A percentile compares a stretch with the other conserved stretches of the same genome.
Evolutionary conservation across 1,140 invertebrate species (phyloP).

Genomic region (Agraylea sexmaculata): DNA sequence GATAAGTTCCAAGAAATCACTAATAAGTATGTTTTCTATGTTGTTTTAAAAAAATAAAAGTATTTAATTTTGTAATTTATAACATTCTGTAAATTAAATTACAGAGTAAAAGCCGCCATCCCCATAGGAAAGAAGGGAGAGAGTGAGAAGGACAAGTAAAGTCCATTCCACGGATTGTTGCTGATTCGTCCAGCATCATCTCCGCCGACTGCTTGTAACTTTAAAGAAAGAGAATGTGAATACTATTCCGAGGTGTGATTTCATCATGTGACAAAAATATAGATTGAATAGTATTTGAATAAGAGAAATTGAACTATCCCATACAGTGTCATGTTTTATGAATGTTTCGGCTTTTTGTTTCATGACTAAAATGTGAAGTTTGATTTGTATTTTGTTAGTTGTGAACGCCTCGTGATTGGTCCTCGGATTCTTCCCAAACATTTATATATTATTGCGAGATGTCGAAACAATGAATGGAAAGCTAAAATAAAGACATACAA

Average conservation of each 20-base stretch:
- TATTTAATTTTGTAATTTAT: conserved; percentile 3
- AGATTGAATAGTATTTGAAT: conserved; percentile 11
- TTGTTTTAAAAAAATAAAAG: background rate
- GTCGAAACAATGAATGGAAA: too few species aligned
- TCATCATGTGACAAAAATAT: conserved; percentile 17
- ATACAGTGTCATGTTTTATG: conserved; percentile 16
- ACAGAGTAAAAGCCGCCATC: conserved; percentile 78
- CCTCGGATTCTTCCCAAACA: too few species aligned
- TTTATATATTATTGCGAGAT: too few species aligned
- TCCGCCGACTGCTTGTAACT: conserved; percentile 14
- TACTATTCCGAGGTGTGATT: conserved; percentile 15
- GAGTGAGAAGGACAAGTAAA: conserved; percentile 73
- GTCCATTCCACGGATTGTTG: conserved; percentile 12
- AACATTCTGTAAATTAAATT: conserved; percentile 25
- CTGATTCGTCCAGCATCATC: conserved; percentile 3
- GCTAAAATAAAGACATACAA: too few species aligned
- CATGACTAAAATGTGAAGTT: too few species aligned
- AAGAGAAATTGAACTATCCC: conserved; percentile 13
- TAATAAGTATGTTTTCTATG: conserved; percentile 57
- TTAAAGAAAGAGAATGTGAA: conserved; percentile 14
- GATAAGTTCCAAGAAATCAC: conserved; percentile 82
- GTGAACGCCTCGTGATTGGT: too few species aligned
- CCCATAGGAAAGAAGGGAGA: conserved; percentile 82
- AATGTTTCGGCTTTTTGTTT: conserved; percentile 1
- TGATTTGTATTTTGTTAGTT: too few species aligned